phyloP scores from a whole-genome alignment of 1,140 invertebrate genomes.

The Pogonomyrmex californicus region DNA sequence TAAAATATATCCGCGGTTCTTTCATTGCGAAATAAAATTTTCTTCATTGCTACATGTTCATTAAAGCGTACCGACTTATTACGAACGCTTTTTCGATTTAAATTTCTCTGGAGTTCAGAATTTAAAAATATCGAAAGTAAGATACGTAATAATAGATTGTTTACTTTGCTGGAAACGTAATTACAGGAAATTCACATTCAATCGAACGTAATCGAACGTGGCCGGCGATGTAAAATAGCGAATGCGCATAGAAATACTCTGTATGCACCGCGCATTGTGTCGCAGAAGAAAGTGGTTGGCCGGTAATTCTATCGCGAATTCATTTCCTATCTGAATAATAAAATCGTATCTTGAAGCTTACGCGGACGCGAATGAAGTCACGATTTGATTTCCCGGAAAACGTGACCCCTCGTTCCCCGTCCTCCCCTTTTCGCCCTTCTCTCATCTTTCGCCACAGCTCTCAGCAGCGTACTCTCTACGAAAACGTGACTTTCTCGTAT shows the following conservation, averaged over 20 bases:
- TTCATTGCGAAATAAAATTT: not conserved
- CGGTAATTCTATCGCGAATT: conserved; percentile 39
- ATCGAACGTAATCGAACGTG: conserved; percentile 1
- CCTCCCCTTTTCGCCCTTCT: not conserved
- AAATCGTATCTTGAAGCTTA: conserved; percentile 30
- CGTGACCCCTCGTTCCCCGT: conserved; percentile 19
- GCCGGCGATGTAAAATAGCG: not conserved
- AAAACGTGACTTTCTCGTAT: conserved; percentile 79
- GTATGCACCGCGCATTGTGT: conserved; percentile 24
- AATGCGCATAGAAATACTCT: not conserved
- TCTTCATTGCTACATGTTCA: not conserved
- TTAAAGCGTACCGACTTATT: not conserved
- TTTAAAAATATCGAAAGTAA: not conserved
- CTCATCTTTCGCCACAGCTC: conserved; percentile 51
- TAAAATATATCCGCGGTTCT: not conserved
- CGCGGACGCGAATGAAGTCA: conserved; percentile 21
- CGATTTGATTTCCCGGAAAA: conserved; percentile 45
- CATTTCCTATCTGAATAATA: conserved; percentile 36
- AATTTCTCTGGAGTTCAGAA: not conserved
- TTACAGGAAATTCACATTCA: conserved; percentile 6
- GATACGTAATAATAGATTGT: not conserved
- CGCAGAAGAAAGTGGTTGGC: conserved; percentile 38
- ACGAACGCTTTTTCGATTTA: not conserved
- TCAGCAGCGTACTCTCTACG: conserved; percentile 57
- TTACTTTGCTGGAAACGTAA: not conserved